Evolutionary conservation across 2,797 vertebrate species (phyloP).

Genomic region (Cephalopachus bancanus): DNA sequence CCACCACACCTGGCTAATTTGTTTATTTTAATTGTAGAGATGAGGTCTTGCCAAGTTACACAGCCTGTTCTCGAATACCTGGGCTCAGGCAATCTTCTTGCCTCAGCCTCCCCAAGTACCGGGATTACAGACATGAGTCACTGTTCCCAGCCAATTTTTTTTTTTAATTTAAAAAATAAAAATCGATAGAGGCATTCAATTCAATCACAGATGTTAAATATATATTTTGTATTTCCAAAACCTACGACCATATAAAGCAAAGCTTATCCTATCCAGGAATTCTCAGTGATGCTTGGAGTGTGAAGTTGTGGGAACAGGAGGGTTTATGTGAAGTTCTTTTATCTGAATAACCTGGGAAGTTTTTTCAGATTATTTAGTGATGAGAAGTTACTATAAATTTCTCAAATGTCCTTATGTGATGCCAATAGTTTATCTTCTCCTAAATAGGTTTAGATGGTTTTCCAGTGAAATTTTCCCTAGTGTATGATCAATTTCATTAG

Average conservation of each 20-base stretch:
- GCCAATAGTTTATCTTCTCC: neutral
- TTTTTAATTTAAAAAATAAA: neutral
- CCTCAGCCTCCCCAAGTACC: no score
- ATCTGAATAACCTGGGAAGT: neutral
- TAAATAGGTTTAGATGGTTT: neutral
- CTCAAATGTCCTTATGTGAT: neutral
- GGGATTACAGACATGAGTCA: no score
- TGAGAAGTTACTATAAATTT: neutral
- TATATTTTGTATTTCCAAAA: neutral
- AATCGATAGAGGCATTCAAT: neutral
- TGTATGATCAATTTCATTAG: neutral
- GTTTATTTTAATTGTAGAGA: no score
- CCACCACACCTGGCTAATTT: no score
- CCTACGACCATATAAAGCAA: neutral
- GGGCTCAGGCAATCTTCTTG: no score
- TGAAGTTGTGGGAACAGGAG: neutral
- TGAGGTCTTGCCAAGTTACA: no score
- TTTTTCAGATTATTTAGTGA: neutral
- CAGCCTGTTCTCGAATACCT: no score
- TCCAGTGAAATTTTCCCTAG: neutral
- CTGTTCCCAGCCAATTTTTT: no score
- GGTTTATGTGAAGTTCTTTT: neutral
- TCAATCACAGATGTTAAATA: slow-evolving; percentile 23
- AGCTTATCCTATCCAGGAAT: neutral
- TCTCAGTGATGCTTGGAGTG: no score